Evolutionary conservation across 2,888 invertebrate genomes (phyloP).

Genomic region (Scaptomyza parva): DNA sequence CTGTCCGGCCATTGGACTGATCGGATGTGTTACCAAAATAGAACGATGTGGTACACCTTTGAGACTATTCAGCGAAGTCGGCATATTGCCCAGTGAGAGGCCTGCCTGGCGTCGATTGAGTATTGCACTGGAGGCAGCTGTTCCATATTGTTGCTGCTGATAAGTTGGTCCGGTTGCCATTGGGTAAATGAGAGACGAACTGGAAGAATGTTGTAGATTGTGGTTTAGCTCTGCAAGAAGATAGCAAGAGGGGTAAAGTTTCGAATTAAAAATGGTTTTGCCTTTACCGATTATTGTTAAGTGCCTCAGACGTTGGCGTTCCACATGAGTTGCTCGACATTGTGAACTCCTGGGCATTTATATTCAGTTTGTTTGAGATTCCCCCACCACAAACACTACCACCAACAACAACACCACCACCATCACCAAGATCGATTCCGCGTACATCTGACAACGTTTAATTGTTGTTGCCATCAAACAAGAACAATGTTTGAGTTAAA

Average conservation of each 20-base stretch:
- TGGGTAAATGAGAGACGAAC: constrained; percentile 84
- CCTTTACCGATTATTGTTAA: constrained; percentile 81
- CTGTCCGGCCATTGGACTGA: constrained; percentile 77
- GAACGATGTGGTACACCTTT: constrained; percentile 79
- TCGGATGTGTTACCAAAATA: constrained; percentile 84
- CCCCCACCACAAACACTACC: constrained; percentile 85
- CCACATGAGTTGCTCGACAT: constrained; percentile 86
- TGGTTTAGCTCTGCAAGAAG: constrained; percentile 85
- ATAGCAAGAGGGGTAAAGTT: constrained; percentile 69
- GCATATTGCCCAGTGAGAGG: constrained; percentile 82
- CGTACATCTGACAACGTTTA: constrained; percentile 72
- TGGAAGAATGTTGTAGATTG: constrained; percentile 85
- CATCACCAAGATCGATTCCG: constrained; percentile 39
- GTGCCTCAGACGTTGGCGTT: constrained; percentile 73
- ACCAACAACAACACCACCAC: constrained; percentile 38
- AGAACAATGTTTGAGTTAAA: constrained; percentile 28
- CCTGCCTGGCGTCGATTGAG: constrained; percentile 84
- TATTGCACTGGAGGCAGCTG: constrained; percentile 79
- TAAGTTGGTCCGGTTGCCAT: constrained; percentile 65
- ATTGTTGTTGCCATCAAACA: constrained; percentile 19
- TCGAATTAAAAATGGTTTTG: constrained; percentile 71
- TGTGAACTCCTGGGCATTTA: constrained; percentile 95
- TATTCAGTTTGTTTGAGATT: constrained; percentile 89
- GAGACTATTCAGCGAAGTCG: constrained; percentile 43
- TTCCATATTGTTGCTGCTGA: constrained; percentile 85